phyloP scores from a whole-genome alignment of 2,113 vertebrate genomes.

The Ciconia stormi region DNA sequence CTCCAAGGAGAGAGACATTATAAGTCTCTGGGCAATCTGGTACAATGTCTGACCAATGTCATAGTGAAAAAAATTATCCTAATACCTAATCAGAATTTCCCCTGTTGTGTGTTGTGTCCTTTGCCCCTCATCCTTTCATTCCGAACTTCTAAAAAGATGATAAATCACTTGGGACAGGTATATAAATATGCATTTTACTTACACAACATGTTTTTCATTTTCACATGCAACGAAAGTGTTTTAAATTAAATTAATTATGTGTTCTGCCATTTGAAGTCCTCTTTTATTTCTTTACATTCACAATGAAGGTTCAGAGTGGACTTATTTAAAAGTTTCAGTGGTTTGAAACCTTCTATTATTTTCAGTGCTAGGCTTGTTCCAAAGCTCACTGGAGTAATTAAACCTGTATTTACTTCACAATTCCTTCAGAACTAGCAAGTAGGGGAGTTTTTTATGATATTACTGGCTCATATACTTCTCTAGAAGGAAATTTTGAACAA shows the following conservation, averaged over 20 bases:
- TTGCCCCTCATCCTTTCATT: neutral
- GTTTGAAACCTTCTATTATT: neutral
- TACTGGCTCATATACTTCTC: neutral
- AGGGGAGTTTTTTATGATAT: neutral
- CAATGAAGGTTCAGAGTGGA: neutral
- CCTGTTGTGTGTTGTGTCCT: neutral
- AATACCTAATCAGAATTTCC: neutral
- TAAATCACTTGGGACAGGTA: neutral
- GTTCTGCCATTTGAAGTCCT: neutral
- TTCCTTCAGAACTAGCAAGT: neutral
- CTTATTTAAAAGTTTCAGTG: neutral
- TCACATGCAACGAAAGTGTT: neutral
- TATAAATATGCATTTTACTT: neutral
- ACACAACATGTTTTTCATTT: neutral
- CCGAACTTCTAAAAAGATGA: neutral
- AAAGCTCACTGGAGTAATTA: neutral
- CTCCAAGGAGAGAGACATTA: neutral
- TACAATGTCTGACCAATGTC: neutral
- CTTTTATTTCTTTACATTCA: neutral
- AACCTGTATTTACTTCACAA: neutral
- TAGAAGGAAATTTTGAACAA: neutral
- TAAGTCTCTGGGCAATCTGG: neutral
- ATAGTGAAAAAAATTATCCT: neutral
- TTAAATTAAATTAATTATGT: neutral
- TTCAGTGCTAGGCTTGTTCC: neutral